These are phyloP conservation scores for Orchestia grillus DNA, from an alignment of 1,140 invertebrate genomes.

Conservation along the genomic window DNA sequence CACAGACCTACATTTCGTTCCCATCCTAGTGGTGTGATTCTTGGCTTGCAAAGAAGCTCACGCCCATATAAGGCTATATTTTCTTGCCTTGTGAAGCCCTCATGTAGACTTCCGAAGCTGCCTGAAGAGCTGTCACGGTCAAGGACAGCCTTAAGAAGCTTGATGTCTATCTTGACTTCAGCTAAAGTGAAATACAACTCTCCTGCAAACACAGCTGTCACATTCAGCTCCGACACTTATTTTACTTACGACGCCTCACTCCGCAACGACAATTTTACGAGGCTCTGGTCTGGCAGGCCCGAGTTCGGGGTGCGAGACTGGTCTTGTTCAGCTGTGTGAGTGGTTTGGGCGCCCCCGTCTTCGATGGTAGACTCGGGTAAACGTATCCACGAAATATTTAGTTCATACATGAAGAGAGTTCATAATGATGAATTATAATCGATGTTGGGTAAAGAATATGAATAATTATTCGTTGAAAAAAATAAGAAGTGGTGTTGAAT, in stretches of 20 bases:
- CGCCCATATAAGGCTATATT: not conserved
- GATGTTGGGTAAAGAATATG: too few species aligned
- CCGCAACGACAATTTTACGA: not conserved
- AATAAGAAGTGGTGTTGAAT: not conserved
- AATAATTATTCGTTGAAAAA: not conserved
- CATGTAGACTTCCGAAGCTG: slow-evolving; percentile 23
- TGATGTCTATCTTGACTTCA: not conserved
- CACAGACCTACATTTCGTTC: not conserved
- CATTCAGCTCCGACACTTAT: slow-evolving; percentile 6
- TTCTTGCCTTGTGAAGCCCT: not conserved
- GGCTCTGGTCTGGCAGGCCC: not conserved
- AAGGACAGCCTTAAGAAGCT: slow-evolving; percentile 4
- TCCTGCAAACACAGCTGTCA: slow-evolving; percentile 7
- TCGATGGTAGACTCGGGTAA: not conserved
- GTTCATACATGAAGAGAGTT: not conserved
- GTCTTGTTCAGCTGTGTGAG: not conserved
- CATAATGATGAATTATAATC: not conserved
- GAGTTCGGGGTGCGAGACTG: not conserved
- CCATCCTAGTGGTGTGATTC: not conserved
- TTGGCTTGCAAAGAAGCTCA: not conserved
- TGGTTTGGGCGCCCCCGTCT: not conserved
- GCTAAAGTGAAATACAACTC: slow-evolving; percentile 36
- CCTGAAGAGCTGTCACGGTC: slow-evolving; percentile 25
- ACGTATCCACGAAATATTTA: not conserved
- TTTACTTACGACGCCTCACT: slow-evolving; percentile 33